Conservation (phyloP, 2,797 vertebrate genomes). For the Diceros bicornis region DNA sequence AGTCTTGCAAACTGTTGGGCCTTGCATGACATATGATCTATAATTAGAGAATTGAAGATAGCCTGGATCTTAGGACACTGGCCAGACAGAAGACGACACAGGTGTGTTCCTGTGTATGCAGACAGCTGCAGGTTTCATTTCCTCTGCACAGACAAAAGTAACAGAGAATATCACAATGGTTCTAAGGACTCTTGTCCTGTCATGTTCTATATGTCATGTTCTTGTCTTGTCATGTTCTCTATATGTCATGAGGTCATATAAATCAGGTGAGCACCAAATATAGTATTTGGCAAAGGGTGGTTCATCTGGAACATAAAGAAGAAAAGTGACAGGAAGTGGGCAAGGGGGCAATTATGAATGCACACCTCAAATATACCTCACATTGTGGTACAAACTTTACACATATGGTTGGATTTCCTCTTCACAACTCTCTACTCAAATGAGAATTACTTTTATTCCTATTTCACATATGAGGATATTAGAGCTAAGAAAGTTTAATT, state of each 20-base stretch:
- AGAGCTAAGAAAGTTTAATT: neutral
- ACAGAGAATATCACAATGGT: neutral
- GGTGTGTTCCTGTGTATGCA: neutral
- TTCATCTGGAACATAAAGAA: neutral
- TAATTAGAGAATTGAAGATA: neutral
- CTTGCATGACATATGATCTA: neutral
- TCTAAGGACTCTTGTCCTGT: too few species aligned
- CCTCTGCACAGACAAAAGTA: neutral
- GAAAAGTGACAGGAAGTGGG: neutral
- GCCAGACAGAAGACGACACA: neutral
- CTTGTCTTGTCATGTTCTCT: neutral
- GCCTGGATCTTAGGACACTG: neutral
- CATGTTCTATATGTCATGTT: neutral
- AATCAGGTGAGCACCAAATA: neutral
- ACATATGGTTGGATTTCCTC: neutral
- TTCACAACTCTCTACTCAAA: neutral
- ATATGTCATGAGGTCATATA: neutral
- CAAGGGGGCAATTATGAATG: neutral
- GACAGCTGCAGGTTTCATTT: neutral
- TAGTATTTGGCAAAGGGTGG: neutral
- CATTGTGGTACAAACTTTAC: neutral
- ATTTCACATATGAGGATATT: neutral
- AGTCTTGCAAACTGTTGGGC: neutral
- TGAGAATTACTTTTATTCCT: neutral
- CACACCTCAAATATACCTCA: neutral